Evolutionary conservation across 1,140 invertebrate species (phyloP).

Genomic region (Venustaconcha ellipsiformis): DNA sequence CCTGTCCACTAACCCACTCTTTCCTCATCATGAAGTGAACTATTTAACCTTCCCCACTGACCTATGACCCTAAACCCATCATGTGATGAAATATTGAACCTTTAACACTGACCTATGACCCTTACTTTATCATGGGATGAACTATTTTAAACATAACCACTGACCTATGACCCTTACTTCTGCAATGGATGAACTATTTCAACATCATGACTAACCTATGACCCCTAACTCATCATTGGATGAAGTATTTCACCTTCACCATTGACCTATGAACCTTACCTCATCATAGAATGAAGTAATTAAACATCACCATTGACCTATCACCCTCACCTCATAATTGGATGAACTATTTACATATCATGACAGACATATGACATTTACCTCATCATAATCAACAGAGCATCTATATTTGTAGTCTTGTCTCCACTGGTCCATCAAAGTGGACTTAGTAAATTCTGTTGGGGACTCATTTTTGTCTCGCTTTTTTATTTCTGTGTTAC

Average conservation of each 20-base stretch:
- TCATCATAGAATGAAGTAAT: no score
- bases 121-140: background rate
- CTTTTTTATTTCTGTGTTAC: conserved; percentile 60
- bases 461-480: conserved; percentile 61
- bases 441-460: conserved; percentile 48
- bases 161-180: background rate
- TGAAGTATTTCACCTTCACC: no score
- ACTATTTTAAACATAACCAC: background rate
- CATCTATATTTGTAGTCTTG: conserved; percentile 49
- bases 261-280: no score
- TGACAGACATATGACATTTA: background rate
- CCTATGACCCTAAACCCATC: no score
- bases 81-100: background rate
- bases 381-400: conserved; percentile 32
- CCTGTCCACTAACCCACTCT: background rate
- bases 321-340: background rate
- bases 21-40: no score
- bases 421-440: conserved; percentile 64
- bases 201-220: no score
- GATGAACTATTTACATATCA: background rate
- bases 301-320: background rate
- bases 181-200: background rate
- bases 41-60: no score
- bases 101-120: background rate
- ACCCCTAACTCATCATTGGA: no score